These are phyloP conservation scores for Cynopterus sphinx DNA, from an alignment of 2,797 vertebrate species.

Conservation along the genomic window DNA sequence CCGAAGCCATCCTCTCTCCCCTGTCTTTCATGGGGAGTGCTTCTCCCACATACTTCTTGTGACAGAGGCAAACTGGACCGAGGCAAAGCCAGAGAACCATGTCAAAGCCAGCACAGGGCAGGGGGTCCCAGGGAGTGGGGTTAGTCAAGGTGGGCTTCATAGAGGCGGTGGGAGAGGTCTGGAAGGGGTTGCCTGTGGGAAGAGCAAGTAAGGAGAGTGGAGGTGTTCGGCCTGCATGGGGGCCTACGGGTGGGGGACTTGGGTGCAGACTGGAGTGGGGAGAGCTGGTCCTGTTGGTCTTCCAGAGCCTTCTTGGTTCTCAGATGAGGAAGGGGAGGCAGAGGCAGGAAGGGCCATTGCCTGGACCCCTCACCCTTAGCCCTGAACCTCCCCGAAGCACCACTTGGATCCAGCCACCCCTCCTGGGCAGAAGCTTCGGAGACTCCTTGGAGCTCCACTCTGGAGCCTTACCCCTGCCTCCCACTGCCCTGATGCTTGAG, in stretches of 20 bases:
- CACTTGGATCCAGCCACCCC: background rate
- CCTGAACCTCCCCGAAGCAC: background rate
- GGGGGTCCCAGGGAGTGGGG: background rate
- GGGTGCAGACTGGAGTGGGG: background rate
- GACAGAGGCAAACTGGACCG: background rate
- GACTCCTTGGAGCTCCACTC: background rate
- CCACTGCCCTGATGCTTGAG: rapidly evolving
- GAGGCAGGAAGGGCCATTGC: too few species aligned
- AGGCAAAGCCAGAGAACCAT: background rate
- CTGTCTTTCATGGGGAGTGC: background rate
- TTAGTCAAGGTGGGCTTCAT: background rate
- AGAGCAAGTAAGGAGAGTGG: background rate
- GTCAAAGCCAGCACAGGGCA: background rate
- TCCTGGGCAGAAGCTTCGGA: background rate
- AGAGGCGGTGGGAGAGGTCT: rapidly evolving
- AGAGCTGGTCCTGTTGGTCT: background rate
- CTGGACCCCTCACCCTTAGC: background rate
- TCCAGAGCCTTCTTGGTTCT: background rate
- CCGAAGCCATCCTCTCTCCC: background rate
- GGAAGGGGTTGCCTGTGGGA: background rate
- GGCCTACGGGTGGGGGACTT: background rate
- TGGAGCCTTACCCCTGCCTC: background rate
- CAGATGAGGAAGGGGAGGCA: background rate
- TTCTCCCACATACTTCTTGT: background rate
- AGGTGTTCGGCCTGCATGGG: background rate